Percentiles rank a stretch among this genome's conserved stretches.
Conservation (phyloP, 2,113 vertebrate species). For the Albula goreensis region DNA sequence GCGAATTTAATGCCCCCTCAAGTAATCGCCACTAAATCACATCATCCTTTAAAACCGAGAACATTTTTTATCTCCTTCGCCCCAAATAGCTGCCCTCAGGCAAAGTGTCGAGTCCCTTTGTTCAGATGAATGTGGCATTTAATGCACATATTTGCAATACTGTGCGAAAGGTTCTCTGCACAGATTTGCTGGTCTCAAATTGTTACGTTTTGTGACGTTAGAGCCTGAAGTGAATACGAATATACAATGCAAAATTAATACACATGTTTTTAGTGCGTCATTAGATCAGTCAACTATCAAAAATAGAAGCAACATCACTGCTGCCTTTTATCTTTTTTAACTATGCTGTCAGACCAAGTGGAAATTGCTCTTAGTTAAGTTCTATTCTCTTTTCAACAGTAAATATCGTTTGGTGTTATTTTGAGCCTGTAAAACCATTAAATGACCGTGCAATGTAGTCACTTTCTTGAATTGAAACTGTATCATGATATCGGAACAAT, state of each 20-base stretch:
- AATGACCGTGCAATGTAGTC: background rate
- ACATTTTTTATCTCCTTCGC: constrained; percentile 52
- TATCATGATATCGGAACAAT: background rate
- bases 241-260: background rate
- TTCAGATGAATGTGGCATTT: constrained; percentile 64
- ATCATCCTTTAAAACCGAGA: constrained; percentile 62
- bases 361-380: background rate
- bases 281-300: background rate
- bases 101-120: constrained; percentile 59
- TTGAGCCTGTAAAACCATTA: background rate
- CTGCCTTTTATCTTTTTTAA: background rate
- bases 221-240: background rate
- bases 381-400: background rate
- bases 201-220: constrained; percentile 23
- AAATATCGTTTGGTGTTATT: background rate
- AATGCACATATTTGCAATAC: constrained; percentile 44
- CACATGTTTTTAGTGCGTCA: background rate
- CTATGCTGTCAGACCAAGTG: background rate
- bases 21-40: constrained; percentile 70
- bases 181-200: constrained; percentile 7
- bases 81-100: constrained; percentile 57
- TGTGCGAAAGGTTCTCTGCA: constrained; percentile 13
- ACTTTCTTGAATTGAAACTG: background rate
- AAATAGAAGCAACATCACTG: background rate
- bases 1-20: constrained; percentile 40